Conservation (phyloP, 2,113 vertebrate species). For the Nothobranchius furzeri region DNA sequence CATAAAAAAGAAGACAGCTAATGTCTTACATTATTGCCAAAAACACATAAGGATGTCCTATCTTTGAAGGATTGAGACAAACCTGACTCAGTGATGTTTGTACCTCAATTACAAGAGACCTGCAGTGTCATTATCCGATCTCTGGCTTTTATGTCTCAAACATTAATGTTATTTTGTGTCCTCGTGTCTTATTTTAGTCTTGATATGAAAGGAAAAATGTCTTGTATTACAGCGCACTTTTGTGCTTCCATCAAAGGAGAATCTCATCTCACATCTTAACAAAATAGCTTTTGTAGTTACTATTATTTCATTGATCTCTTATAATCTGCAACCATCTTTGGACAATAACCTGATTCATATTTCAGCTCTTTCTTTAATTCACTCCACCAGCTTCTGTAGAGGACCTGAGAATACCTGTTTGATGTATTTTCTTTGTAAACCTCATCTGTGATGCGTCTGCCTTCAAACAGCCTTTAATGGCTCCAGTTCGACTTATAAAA, state of each 20-base stretch:
- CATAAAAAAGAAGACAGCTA: too few species aligned
- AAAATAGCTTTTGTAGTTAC: conserved; percentile 1
- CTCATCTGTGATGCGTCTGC: conserved; percentile 38
- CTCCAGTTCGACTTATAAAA: conserved; percentile 70
- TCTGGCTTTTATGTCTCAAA: background rate
- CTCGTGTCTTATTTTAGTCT: background rate
- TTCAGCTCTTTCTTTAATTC: conserved; percentile 29
- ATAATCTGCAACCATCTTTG: conserved; percentile 19
- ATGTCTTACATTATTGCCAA: too few species aligned
- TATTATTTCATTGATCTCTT: background rate
- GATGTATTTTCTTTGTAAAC: conserved; percentile 51
- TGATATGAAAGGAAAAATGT: background rate
- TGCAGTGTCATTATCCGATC: background rate
- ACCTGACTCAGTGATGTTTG: background rate
- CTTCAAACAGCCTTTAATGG: conserved; percentile 59
- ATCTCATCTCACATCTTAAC: background rate
- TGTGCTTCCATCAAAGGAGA: background rate
- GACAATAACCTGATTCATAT: conserved; percentile 23
- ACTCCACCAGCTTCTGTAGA: conserved; percentile 30
- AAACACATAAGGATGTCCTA: too few species aligned
- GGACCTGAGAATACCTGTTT: conserved; percentile 41
- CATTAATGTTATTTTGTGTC: background rate
- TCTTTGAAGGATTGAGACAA: too few species aligned
- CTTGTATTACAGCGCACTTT: background rate
- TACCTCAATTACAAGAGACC: background rate